Percentiles rank a stretch among this genome's conserved stretches.
phyloP scores from a whole-genome alignment of 2,113 vertebrate species.

The Trinectes maculatus region DNA sequence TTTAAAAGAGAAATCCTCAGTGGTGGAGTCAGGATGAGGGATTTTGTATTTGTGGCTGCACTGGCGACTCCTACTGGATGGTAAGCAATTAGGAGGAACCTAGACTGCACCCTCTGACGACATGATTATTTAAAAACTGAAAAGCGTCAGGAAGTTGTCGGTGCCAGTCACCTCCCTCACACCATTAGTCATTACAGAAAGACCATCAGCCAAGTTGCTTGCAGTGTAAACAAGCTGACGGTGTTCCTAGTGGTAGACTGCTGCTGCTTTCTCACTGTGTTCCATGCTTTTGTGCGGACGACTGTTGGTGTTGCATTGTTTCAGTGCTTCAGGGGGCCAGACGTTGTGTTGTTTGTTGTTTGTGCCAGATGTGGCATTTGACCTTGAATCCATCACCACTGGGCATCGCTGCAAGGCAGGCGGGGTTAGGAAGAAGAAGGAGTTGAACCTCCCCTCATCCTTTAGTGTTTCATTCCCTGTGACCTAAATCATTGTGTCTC shows the following conservation, averaged over 20 bases:
- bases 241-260: conserved; percentile 43
- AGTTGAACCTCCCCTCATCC: conserved; percentile 41
- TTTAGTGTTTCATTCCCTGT: conserved; percentile 39
- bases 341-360: conserved; percentile 42
- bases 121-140: background rate
- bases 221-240: conserved; percentile 59
- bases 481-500: conserved; percentile 29
- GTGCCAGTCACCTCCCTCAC: background rate
- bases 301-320: conserved; percentile 44
- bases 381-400: conserved; percentile 47
- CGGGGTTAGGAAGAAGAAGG: conserved; percentile 40
- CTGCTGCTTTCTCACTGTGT: conserved; percentile 47
- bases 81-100: background rate
- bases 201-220: conserved; percentile 41
- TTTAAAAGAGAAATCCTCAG: background rate
- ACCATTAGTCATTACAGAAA: background rate
- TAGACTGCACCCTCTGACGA: background rate
- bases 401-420: conserved; percentile 28
- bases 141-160: background rate
- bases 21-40: background rate
- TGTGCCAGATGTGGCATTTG: conserved; percentile 47
- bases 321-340: conserved; percentile 21
- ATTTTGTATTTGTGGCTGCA: background rate
- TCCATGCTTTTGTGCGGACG: conserved; percentile 51
- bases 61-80: background rate